These are phyloP conservation scores for silkworm (Bombyx mori) DNA, from an alignment of 1,140 invertebrate genomes.

Conservation along the genomic window DNA sequence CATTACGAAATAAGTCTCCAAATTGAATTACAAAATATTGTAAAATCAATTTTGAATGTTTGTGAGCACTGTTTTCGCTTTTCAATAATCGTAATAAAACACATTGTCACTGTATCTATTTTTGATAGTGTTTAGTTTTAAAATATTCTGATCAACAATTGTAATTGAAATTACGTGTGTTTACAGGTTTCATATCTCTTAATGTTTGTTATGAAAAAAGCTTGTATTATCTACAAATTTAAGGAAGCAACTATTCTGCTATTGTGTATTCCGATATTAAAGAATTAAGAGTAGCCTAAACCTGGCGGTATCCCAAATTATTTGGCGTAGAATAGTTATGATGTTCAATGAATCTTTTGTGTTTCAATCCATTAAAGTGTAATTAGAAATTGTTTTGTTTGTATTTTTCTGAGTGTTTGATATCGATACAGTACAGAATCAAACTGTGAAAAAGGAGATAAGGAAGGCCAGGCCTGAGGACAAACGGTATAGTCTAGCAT, in stretches of 20 bases:
- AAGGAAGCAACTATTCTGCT: constrained; percentile 1
- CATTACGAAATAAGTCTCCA: constrained; percentile 51
- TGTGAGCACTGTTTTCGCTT: constrained; percentile 12
- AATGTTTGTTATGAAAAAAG: constrained; percentile 10
- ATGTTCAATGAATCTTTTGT: constrained; percentile 66
- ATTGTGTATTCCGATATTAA: constrained; percentile 16
- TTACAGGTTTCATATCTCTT: too few relatives aligned
- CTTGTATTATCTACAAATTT: constrained; percentile 21
- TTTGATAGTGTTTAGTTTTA: too few relatives aligned
- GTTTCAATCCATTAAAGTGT: constrained; percentile 68
- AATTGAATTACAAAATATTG: constrained; percentile 9
- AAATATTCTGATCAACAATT: too few relatives aligned
- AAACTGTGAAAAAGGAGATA: too few relatives aligned
- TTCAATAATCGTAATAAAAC: neutral
- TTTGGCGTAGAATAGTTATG: constrained; percentile 69
- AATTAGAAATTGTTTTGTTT: constrained; percentile 22
- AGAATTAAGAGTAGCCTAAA: constrained; percentile 14
- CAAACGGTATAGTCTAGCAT: too few relatives aligned
- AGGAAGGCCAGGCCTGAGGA: too few relatives aligned
- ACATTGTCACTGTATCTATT: too few relatives aligned
- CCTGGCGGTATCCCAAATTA: constrained; percentile 48
- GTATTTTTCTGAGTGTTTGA: neutral
- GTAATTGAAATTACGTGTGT: too few relatives aligned
- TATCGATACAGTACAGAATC: too few relatives aligned
- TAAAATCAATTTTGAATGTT: constrained; percentile 1